Percentiles rank a stretch among this genome's conserved stretches.
Conservation (phyloP, 2,888 invertebrate genomes). For the Hanleya hanleyi region DNA sequence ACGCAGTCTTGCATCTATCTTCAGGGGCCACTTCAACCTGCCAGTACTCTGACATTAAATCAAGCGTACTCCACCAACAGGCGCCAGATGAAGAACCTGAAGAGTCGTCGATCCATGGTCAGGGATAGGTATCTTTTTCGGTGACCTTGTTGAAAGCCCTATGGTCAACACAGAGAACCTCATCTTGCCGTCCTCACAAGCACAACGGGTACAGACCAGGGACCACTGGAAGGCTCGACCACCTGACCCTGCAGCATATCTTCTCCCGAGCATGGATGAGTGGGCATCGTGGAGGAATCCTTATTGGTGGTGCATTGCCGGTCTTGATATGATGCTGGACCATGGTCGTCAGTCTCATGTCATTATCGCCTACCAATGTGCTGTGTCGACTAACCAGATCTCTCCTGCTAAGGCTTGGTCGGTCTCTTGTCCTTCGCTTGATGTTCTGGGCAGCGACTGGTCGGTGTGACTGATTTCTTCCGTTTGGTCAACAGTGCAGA, state of each 20-base stretch:
- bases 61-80: conserved; percentile 37
- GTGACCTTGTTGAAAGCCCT: conserved; percentile 22
- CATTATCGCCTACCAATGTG: too few relatives aligned
- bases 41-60: conserved; percentile 47
- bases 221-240: conserved; percentile 14
- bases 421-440: too few relatives aligned
- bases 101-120: conserved; percentile 31
- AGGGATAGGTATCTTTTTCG: conserved; percentile 21
- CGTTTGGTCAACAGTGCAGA: too few relatives aligned
- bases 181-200: conserved; percentile 24
- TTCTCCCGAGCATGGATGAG: background rate
- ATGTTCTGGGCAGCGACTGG: too few relatives aligned
- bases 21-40: conserved; percentile 38
- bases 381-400: too few relatives aligned
- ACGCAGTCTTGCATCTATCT: conserved; percentile 42
- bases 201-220: conserved; percentile 23
- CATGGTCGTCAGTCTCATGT: background rate
- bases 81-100: conserved; percentile 39
- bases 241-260: conserved; percentile 23
- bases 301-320: background rate
- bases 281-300: background rate
- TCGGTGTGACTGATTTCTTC: too few relatives aligned
- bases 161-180: conserved; percentile 35
- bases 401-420: too few relatives aligned
- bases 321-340: background rate